Base-by-base conservation (phyloP, 2,113 vertebrate genomes). In the Promerops cafer region DNA sequence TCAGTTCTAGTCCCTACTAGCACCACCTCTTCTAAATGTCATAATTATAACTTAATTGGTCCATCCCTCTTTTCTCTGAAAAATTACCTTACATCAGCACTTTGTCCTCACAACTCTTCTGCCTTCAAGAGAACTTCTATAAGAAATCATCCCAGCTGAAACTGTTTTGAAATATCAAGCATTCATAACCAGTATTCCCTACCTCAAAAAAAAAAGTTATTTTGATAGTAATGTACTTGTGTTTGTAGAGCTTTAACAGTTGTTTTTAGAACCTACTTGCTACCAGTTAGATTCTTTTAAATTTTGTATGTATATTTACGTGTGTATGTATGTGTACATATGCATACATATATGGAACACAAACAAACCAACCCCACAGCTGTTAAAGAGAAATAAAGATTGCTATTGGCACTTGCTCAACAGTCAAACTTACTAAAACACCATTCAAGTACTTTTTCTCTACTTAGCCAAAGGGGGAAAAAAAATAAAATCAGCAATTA, bases 371-470 rank as follows among this genome's bases (percentile, higher is more conserved):
- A 93, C 40, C 23, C 52, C 61, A 52, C 16, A 52, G 82, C 79
- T 70, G 61, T 63, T 96, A 56, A 91, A 75, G 54, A 45, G 83
- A 94, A 93, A 71, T 60, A 80, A 85, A 57, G 89, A 78, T 14
- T 50, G 50, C 88, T 94, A 94, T 22, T 91, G 71, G 84, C 84
- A 83, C 91, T 21, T 65, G 61, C 72, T 95, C 93, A 95, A 95
- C 83, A 95, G 52, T 26, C 72, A 93, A 94, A 96, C 95, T 85
- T 94, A 97, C 79, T 96, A 95, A 81, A 97, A 94, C 85, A 87
- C 45, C 74, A 93, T 90, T 96, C 79, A 90, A 95, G 80, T 81
- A 10, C 45, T 81, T 97, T 97, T 96, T 92, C 94, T 96, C 92
- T 89, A 92, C 83, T 96, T 95, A 95, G 87, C 87, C 70, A 68